A percentile compares a stretch with the other conserved stretches of the same genome.
Evolutionary conservation across 2,113 vertebrate genomes (phyloP).

Genomic region (Lampris incognitus): DNA sequence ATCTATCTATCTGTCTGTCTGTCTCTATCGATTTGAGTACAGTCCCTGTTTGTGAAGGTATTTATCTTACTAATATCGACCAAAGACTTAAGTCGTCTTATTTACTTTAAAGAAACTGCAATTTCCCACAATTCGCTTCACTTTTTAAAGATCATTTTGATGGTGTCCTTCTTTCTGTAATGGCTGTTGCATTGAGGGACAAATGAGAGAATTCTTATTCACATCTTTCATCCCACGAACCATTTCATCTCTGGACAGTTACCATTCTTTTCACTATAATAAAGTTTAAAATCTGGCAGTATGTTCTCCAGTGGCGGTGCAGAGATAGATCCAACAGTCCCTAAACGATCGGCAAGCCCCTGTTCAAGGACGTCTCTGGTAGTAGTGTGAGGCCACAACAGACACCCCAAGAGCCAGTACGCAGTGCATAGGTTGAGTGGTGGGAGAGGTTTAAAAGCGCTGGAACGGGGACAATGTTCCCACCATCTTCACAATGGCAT

Average conservation of each 20-base stretch:
- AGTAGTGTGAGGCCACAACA: slow-evolving; percentile 27
- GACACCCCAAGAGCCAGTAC: slow-evolving; percentile 46
- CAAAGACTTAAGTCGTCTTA: background rate
- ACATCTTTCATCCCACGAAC: background rate
- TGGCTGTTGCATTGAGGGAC: no score
- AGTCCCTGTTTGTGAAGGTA: no score
- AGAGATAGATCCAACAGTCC: slow-evolving; percentile 15
- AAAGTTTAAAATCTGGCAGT: background rate
- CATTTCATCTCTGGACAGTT: no score
- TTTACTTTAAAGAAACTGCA: background rate
- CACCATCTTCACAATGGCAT: slow-evolving; percentile 73
- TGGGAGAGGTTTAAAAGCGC: slow-evolving; percentile 62
- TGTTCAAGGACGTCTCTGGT: slow-evolving; percentile 24
- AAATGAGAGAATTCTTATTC: background rate
- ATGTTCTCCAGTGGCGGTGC: background rate
- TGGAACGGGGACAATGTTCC: slow-evolving; percentile 78
- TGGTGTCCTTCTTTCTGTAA: no score
- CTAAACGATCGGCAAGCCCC: slow-evolving; percentile 12
- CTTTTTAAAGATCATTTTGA: background rate
- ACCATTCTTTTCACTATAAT: no score
- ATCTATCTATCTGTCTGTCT: no score
- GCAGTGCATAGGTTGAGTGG: slow-evolving; percentile 47
- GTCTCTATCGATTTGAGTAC: no score
- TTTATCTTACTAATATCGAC: no score
- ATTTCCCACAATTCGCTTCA: background rate